Conservation (phyloP, 1,140 invertebrate genomes). For the Aphis gossypii region DNA sequence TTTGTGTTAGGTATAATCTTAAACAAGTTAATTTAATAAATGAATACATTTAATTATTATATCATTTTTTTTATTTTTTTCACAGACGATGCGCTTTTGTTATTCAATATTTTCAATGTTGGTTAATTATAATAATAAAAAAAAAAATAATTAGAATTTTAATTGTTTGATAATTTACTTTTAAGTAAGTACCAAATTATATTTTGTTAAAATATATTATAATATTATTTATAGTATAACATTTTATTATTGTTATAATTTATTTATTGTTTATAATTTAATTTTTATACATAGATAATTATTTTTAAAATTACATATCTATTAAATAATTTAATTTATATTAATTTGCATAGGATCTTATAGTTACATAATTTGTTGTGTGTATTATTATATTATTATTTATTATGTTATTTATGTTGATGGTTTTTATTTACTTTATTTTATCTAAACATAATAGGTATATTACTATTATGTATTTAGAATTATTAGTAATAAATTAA, state of each 20-base stretch:
- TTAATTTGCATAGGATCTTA: too few relatives aligned
- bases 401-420: too few relatives aligned
- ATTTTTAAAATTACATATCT: too few relatives aligned
- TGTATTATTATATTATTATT: too few relatives aligned
- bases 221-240: neutral
- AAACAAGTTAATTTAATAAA: neutral
- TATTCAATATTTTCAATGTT: conserved; percentile 4
- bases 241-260: neutral
- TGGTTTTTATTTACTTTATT: too few relatives aligned
- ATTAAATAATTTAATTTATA: too few relatives aligned
- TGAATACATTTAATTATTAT: neutral
- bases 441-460: too few relatives aligned
- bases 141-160: neutral
- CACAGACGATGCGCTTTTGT: neutral
- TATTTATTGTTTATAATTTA: neutral
- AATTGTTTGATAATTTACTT: neutral
- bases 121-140: neutral
- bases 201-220: neutral
- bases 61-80: neutral
- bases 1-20: neutral
- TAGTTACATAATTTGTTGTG: too few relatives aligned
- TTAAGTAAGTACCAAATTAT: too few relatives aligned
- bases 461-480: too few relatives aligned
- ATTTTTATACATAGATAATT: too few relatives aligned
- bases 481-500: too few relatives aligned